phyloP scores from a whole-genome alignment of 1,140 invertebrate genomes.

The Drosophila nannoptera region DNA sequence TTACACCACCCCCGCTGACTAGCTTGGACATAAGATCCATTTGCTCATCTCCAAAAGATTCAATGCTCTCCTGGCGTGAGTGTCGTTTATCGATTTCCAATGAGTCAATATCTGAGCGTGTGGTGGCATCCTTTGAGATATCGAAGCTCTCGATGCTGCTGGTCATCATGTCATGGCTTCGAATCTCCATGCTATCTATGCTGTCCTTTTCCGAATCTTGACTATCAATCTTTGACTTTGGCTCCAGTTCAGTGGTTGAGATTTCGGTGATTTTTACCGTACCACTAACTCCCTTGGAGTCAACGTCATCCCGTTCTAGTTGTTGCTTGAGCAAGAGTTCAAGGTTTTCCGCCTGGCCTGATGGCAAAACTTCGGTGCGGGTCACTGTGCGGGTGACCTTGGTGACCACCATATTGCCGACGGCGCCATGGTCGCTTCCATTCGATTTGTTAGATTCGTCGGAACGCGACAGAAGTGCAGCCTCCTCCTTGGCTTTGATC shows the following conservation, averaged over 20 bases:
- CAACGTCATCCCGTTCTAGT: slow-evolving; percentile 61
- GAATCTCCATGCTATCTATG: slow-evolving; percentile 82
- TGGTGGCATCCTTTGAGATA: slow-evolving; percentile 78
- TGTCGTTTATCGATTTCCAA: slow-evolving; percentile 75
- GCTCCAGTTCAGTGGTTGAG: slow-evolving; percentile 76
- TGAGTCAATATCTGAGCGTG: slow-evolving; percentile 74
- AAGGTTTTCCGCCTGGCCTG: slow-evolving; percentile 79
- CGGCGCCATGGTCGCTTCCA: slow-evolving; percentile 79
- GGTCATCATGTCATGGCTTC: slow-evolving; percentile 81
- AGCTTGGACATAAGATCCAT: slow-evolving; percentile 65
- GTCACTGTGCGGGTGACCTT: slow-evolving; percentile 76
- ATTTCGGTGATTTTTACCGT: slow-evolving; percentile 80
- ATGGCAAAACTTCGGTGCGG: slow-evolving; percentile 79
- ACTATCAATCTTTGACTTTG: slow-evolving; percentile 70
- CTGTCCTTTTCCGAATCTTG: slow-evolving; percentile 80
- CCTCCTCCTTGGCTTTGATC: slow-evolving; percentile 90
- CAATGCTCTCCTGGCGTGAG: slow-evolving; percentile 81
- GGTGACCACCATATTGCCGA: slow-evolving; percentile 52
- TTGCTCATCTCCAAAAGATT: slow-evolving; percentile 80
- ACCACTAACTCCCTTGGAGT: slow-evolving; percentile 78
- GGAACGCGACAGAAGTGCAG: slow-evolving; percentile 85
- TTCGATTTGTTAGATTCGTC: slow-evolving; percentile 82
- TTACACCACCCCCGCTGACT: slow-evolving; percentile 74
- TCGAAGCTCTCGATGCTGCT: slow-evolving; percentile 84
- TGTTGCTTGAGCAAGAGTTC: slow-evolving; percentile 73